A percentile compares a stretch with the other conserved stretches of the same genome.
These are phyloP conservation scores for Acropora tenuis DNA, from an alignment of 64 coral and sea anemone species.

Conservation along the genomic window DNA sequence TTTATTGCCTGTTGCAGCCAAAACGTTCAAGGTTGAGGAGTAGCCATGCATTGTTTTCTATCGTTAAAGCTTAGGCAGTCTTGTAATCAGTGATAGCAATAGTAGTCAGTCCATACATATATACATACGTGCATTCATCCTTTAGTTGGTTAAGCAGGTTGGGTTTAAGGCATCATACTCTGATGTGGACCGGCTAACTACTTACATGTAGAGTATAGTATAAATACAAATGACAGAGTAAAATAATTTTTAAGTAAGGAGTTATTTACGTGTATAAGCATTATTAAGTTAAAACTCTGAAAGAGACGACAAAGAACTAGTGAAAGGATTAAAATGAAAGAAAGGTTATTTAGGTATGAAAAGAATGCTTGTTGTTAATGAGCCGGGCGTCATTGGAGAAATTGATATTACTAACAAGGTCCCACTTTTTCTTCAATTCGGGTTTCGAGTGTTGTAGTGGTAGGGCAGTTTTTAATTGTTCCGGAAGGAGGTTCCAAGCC, in stretches of 20 bases:
- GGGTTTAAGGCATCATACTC: background rate
- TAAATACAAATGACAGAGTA: background rate
- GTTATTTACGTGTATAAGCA: too few species aligned
- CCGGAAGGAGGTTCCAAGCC: background rate
- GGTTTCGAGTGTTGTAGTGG: background rate
- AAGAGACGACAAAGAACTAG: too few species aligned
- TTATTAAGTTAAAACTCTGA: too few species aligned
- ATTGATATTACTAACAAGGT: background rate
- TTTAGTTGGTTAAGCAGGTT: background rate
- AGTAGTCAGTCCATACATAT: too few species aligned
- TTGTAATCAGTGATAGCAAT: too few species aligned
- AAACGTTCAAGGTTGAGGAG: too few species aligned
- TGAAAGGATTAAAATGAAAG: too few species aligned
- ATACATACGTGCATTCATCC: too few species aligned
- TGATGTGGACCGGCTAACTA: background rate
- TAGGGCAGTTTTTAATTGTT: background rate
- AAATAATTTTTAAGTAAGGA: too few species aligned
- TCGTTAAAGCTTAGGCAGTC: too few species aligned
- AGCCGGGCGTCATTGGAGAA: background rate
- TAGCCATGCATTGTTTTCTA: too few species aligned
- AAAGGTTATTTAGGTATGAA: background rate
- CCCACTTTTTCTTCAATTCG: background rate
- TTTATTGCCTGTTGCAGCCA: too few species aligned
- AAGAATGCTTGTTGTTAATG: background rate
- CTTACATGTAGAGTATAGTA: background rate